Evolutionary conservation across 2,797 vertebrate genomes (phyloP), one percentile per base, ranked within the genome.

Genomic region (Cyclopterus lumpus): DNA sequence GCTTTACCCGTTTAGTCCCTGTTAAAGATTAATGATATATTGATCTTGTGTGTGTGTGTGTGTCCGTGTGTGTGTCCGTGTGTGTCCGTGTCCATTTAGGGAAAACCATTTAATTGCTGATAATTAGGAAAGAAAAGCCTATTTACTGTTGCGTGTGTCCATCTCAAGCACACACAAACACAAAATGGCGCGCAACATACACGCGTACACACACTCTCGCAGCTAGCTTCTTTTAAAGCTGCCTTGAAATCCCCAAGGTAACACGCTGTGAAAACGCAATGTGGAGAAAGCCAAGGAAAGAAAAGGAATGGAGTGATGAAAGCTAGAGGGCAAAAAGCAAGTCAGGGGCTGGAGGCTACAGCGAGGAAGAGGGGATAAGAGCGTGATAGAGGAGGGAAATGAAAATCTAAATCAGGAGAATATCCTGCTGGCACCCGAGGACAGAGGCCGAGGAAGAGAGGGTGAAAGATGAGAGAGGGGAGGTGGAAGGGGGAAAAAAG

Each of bases 11-110:
- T 94, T 95, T 94, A 94, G 93, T 93, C 84, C 84, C 85, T 81
- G 90, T 95, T 93, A 95, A 94, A 94, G 93, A 93, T 94, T 93
- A 92, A 94, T 94, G 92, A 92, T 88, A 81, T 93, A 95, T 94
- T 89, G 94, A 94, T 94, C 88, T 67, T 83, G 3, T 73, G 64
- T 59, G 44, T 68, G 67, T 59, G 11, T 58, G 55, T 67, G 70
- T 30, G 67, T 30, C 71, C 55, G 70, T 60, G 49, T 70, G 59
- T 66, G 67, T 67, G 61, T 67, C 40, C 32, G 16, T 57, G 66
- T 44, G 64, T 30, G n/a, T 20, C 26, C 3, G 4, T 78, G 72
- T 80, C 63, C 80, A 75, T 89, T 90, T 88, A 65, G 16, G 75
- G 82, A 62, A 68, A 87, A 72, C 32, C 40, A 67, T 84, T 86